Evolutionary conservation across 2,888 invertebrate species (phyloP).

Genomic region (Synanthedon vespiformis): DNA sequence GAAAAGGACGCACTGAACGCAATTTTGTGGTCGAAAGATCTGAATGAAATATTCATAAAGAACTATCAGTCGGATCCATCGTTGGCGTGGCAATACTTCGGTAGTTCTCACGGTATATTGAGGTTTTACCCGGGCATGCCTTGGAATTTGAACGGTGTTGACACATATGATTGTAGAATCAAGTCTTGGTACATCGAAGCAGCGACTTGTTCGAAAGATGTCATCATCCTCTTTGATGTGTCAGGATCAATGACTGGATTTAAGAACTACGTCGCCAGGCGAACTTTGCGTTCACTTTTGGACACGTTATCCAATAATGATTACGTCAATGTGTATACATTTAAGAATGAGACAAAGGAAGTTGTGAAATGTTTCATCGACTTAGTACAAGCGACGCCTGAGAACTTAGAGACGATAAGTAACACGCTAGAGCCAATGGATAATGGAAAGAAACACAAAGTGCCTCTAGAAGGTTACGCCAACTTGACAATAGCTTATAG

Average conservation of each 20-base stretch:
- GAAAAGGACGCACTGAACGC: slow-evolving; percentile 44
- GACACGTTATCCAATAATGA: slow-evolving; percentile 98
- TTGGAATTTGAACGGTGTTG: slow-evolving; percentile 70
- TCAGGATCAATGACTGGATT: slow-evolving; percentile 97
- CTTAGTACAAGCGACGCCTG: slow-evolving; percentile 89
- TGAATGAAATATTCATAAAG: slow-evolving; percentile 85
- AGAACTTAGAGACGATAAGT: slow-evolving; percentile 83
- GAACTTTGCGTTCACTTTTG: slow-evolving; percentile 88
- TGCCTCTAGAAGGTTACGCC: slow-evolving; percentile 83
- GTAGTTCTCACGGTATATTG: slow-evolving; percentile 92
- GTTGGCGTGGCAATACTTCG: slow-evolving; percentile 97
- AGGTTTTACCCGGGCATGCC: slow-evolving; percentile 90
- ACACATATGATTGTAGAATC: slow-evolving; percentile 92
- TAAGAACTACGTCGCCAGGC: slow-evolving; percentile 80
- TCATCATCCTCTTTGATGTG: slow-evolving; percentile 93
- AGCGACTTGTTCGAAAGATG: slow-evolving; percentile 97
- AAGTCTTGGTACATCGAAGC: slow-evolving; percentile 98
- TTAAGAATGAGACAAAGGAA: slow-evolving; percentile 78
- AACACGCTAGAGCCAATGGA: slow-evolving; percentile 70
- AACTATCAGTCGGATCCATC: slow-evolving; percentile 92
- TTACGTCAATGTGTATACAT: slow-evolving; percentile 92
- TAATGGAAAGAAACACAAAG: slow-evolving; percentile 43
- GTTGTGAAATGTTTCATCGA: slow-evolving; percentile 88
- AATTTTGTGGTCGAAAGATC: slow-evolving; percentile 89
- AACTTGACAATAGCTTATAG: slow-evolving; percentile 86